Percentiles rank a stretch among this genome's conserved stretches.
These are phyloP conservation scores for Neodon shergylaensis DNA, from an alignment of 2,113 vertebrate genomes.

Conservation along the genomic window DNA sequence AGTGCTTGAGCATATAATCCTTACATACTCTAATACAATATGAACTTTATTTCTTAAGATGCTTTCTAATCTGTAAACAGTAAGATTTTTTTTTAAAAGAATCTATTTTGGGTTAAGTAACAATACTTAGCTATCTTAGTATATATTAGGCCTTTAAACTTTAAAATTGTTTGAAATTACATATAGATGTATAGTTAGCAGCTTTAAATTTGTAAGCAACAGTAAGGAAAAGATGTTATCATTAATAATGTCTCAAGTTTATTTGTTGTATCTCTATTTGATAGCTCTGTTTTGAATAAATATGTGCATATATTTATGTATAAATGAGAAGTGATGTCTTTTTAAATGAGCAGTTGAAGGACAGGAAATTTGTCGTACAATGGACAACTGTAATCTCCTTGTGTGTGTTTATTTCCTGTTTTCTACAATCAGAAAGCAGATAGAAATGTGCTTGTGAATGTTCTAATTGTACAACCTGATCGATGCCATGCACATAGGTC, in stretches of 20 bases:
- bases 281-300: not conserved
- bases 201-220: no score
- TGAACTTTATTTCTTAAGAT: not conserved
- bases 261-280: not conserved
- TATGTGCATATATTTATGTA: not conserved
- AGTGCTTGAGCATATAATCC: not conserved
- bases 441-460: not conserved
- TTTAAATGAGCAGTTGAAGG: not conserved
- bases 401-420: conserved; percentile 71
- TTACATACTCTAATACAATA: not conserved
- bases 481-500: not conserved
- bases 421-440: conserved; percentile 30
- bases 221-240: not conserved
- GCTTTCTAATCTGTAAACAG: not conserved
- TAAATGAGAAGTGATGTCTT: not conserved
- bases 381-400: conserved; percentile 49
- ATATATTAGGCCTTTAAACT: not conserved
- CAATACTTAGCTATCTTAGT: not conserved
- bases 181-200: no score
- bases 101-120: not conserved
- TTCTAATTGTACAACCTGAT: not conserved
- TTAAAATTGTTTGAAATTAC: not conserved
- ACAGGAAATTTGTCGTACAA: not conserved
- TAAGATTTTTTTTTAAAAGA: not conserved
- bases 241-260: not conserved